A percentile compares a stretch with the other conserved stretches of the same genome.
Conservation (phyloP, 2,888 invertebrate species). For the Drosophila prostipennis region DNA sequence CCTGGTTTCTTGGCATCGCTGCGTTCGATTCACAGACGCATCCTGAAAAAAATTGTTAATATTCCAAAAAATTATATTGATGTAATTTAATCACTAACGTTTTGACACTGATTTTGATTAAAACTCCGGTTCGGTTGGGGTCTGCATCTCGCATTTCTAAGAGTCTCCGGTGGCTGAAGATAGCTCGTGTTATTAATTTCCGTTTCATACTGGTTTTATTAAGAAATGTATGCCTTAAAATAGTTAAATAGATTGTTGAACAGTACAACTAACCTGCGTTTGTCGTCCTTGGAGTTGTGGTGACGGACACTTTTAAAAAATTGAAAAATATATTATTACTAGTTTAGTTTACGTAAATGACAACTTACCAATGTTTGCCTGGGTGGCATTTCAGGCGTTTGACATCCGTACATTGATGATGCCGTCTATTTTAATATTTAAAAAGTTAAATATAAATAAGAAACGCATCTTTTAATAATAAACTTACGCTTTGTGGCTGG, state of each 20-base stretch:
- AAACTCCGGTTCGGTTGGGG: not conserved
- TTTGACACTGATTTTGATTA: not conserved
- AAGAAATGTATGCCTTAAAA: not conserved
- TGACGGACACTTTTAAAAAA: not conserved
- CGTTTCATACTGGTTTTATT: constrained; percentile 2
- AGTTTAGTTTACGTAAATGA: not conserved
- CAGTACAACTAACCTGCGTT: not conserved
- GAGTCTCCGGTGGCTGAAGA: not conserved
- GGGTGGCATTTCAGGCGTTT: not conserved
- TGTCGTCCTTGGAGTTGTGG: not conserved
- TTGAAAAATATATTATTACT: not conserved
- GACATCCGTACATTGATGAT: not conserved
- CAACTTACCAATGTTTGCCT: not conserved
- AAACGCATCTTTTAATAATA: not conserved
- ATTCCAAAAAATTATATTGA: no score
- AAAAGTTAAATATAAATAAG: not conserved
- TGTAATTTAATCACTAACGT: not conserved
- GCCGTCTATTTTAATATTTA: not conserved
- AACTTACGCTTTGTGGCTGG: constrained; percentile 1
- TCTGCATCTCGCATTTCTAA: not conserved
- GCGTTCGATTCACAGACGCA: not conserved
- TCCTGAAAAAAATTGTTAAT: not conserved
- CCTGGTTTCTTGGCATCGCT: not conserved
- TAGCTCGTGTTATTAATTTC: not conserved
- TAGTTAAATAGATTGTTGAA: no score